Base-by-base conservation (phyloP, 2,797 vertebrate species). In the Discoglossus pictus region DNA sequence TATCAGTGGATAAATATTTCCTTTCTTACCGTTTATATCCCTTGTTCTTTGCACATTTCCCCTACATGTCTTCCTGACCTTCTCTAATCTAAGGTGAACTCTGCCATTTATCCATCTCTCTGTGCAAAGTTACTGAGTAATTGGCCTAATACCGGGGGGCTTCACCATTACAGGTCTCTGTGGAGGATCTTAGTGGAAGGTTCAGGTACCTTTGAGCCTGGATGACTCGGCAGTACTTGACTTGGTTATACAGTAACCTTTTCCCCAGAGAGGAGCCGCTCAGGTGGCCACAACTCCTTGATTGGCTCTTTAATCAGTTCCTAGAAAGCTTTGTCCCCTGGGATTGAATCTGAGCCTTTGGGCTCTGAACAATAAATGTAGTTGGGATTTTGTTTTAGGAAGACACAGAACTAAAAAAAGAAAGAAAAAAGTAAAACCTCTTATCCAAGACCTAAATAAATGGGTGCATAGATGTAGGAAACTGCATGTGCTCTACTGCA, bases 241-340 rank as follows among this genome's bases (percentile, higher is more conserved):
- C 7, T 6, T 16, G 11, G 61, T 63, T 42, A 52, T 36, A 54
- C 42, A 38, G 34, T 47, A 21, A 47, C 51, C 13, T n/a, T 10
- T n/a, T 65, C 52, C 17, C 40, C 27, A 46, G 16, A 20, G 42
- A 40, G 12, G 4, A n/a, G 18, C 13, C 9, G 63, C 52, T 47
- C 63, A 47, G 52, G 63, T 51, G 56, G 42, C 43, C 11, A 12
- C 6, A 38, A 16, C 43, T 52, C 39, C 46, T 15, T 58, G 31
- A 48, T 58, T 25, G 36, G 31, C 35, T 12, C 34, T 43, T 42
- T 52, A 67, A 67, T 59, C 24, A 60, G 59, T 67, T 60, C 54
- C 47, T 67, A 67, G 53, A 60, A 67, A 16, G 6, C 4, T 5
- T 12, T 11, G 42, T 60, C 44, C 54, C 46, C 54, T 12, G 13